Base-by-base conservation (phyloP, 1,140 invertebrate genomes). In the Pygmarrhopalites habei region DNA sequence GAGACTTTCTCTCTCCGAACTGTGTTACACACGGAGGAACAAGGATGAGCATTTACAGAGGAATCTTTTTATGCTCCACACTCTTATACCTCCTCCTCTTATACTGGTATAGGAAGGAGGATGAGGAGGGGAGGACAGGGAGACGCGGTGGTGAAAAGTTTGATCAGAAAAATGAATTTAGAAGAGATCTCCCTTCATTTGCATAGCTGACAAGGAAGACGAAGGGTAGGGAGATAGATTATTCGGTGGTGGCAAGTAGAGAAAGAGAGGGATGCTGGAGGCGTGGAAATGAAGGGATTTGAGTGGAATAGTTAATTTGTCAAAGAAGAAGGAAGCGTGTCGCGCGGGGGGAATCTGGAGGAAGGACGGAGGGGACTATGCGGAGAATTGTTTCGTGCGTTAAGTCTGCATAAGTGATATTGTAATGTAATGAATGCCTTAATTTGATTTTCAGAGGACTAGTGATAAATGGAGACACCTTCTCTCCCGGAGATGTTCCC, bases 401-500 rank as follows among this genome's bases (percentile, higher is more conserved):
- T 62, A 62, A 46, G 23, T 56, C 52, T 10, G 41, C 59, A n/a
- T n/a, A n/a, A n/a, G n/a, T n/a, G n/a, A n/a, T n/a, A n/a, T n/a
- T n/a, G n/a, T 65, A 61, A 67, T 63, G 49, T 63, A 67, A 62
- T 67, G 52, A 67, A 67, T 60, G 58, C 39, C 14, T 35, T 65
- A 65, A 65, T 67, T 67, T 62, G 66, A 62, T 66, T 66, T 71
- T 47, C 64, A 71, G 69, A 63, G n/a, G n/a, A n/a, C n/a, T n/a
- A n/a, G 64, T 71, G 69, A 71, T 71, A 66, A 71, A 71, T 68
- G 69, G 69, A 49, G 69, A 71, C 63, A 64, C 65, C 30, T 68
- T 66, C 60, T 23, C 61, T n/a, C 35, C 62, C n/a, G 69, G 66
- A 57, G 69, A 71, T 55, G 55, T 71, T 74, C 93, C 93, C 1